Evolutionary conservation across 2,797 vertebrate genomes (phyloP).

Genomic region (Staurois parvus): DNA sequence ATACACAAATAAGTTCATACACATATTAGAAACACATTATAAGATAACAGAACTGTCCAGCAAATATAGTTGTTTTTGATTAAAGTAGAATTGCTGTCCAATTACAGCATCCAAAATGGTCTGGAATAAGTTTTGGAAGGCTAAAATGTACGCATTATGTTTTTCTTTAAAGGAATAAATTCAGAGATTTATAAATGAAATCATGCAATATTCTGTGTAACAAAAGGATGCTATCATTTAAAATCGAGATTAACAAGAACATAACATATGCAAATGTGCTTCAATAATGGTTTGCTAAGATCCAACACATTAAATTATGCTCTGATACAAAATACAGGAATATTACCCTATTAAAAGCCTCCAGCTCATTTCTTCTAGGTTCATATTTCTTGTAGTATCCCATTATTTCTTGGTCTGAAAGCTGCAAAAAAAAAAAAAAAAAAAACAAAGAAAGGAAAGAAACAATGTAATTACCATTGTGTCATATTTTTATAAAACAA

Average conservation of each 20-base stretch:
- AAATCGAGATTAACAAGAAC: background rate
- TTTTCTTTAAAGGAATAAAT: too few relatives aligned
- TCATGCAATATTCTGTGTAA: too few relatives aligned
- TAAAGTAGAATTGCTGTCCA: too few relatives aligned
- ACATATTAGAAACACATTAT: too few relatives aligned
- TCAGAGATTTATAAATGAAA: too few relatives aligned
- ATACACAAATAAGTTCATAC: too few relatives aligned
- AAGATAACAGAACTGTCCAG: background rate
- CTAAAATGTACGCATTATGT: too few relatives aligned
- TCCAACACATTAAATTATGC: background rate
- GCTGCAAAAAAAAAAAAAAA: slow-evolving; percentile 72
- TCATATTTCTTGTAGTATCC: slow-evolving; percentile 84
- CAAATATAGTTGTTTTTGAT: too few relatives aligned
- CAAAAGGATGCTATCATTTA: too few relatives aligned
- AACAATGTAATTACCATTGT: slow-evolving; percentile 12
- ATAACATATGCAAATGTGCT: background rate
- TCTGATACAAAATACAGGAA: background rate
- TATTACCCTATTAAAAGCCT: slow-evolving; percentile 94
- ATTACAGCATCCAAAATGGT: too few relatives aligned
- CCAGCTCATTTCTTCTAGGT: slow-evolving; percentile 86
- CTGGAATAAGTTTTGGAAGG: too few relatives aligned
- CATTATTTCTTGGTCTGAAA: slow-evolving; percentile 85
- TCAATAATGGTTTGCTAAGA: background rate
- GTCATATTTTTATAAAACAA: background rate
- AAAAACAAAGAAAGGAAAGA: background rate